Evolutionary conservation across 2,797 vertebrate genomes (phyloP).

Genomic region (Glossophaga mutica): DNA sequence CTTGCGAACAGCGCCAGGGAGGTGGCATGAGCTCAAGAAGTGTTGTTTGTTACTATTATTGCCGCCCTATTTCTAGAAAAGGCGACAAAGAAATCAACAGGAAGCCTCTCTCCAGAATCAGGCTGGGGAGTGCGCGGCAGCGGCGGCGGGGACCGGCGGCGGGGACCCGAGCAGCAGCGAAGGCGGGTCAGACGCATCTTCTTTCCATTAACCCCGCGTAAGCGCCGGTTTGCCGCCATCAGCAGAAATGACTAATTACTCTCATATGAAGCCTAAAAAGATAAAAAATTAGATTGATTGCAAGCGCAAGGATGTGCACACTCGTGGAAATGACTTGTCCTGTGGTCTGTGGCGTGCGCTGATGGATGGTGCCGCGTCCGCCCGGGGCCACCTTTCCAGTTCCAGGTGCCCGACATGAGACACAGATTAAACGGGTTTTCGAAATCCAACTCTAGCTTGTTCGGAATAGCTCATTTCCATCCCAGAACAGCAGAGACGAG

Average conservation of each 20-base stretch:
- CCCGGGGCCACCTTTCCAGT: background rate
- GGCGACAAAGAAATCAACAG: background rate
- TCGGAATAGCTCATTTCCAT: constrained; percentile 21
- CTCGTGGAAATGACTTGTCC: constrained; percentile 31
- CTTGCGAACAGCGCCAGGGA: background rate
- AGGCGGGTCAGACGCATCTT: background rate
- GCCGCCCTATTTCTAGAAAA: background rate
- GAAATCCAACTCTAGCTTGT: constrained; percentile 1
- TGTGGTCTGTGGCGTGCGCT: constrained; percentile 12
- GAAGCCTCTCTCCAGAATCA: background rate
- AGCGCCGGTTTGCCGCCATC: constrained; percentile 38
- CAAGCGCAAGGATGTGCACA: constrained; percentile 17
- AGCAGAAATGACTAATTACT: constrained; percentile 76
- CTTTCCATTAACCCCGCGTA: constrained; percentile 27
- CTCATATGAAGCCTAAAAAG: constrained; percentile 59
- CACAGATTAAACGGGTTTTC: constrained; percentile 40
- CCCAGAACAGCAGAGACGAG: background rate
- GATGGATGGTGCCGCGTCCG: constrained; percentile 53
- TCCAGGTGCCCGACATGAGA: constrained; percentile 42
- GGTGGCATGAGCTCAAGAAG: background rate
- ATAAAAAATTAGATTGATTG: constrained; percentile 67
- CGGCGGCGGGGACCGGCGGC: too few species aligned
- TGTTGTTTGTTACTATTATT: background rate
- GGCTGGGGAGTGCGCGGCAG: background rate
- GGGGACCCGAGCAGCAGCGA: background rate